Evolutionary conservation across 2,113 vertebrate genomes (phyloP), one percentile per base, ranked within the genome.

Genomic region (Acanthochromis polyacanthus): DNA sequence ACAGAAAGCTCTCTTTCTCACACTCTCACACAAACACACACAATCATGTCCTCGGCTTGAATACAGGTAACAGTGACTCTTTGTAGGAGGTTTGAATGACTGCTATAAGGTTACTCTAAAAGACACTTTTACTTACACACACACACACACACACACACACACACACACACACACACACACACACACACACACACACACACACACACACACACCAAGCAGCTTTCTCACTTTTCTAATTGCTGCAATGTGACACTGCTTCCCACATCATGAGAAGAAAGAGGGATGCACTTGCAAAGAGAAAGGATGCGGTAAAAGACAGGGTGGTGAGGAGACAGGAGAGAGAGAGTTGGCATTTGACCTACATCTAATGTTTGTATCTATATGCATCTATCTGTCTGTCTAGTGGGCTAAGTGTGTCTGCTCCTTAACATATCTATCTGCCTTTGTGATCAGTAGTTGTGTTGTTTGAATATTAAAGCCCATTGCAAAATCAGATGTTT

Each of bases 241-340:
- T 83, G 90, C 81, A 92, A 90, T 80, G 76, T 89, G 91, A 93
- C 85, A 90, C 90, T 77, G 80, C 68, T 87, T 87, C 73, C 85
- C 81, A 87, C 85, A 88, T 86, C 55, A 75, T 2, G 65, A 82
- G 75, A 89, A 81, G 38, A 91, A 86, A 85, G 69, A 62, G 48
- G 58, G 64, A 75, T 63, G 66, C 32, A 60, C 56, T 64, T 23
- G 4, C 23, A 52, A 43, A 32, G 71, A 71, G 71, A 79, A 48
- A 15, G 28, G 40, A 77, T 23, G 36, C 16, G 25, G 50, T 60
- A 63, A 70, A 63, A 52, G 17, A 80, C 2, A 20, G 52, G 25
- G 48, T 40, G 66, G 30, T 16, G 50, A 71, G 19, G 65, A 66
- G 56, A 71, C 50, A 3, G 32, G 57, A 40, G 50, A 46, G 53